These are phyloP conservation scores for Hiodon alosoides DNA, from an alignment of 2,113 vertebrate genomes.

Conservation along the genomic window DNA sequence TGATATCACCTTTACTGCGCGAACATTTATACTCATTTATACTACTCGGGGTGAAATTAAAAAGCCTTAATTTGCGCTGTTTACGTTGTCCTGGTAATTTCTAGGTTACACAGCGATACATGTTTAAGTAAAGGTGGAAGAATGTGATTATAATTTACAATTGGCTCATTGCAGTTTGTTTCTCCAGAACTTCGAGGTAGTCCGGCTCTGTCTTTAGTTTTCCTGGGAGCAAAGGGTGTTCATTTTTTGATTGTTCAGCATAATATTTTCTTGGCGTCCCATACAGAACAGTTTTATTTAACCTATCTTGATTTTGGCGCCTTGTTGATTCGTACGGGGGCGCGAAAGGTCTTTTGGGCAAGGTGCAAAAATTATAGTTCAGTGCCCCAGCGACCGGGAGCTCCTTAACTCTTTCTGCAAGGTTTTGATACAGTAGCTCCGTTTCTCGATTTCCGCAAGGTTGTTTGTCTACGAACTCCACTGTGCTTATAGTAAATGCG, in stretches of 20 bases:
- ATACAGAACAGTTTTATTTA: conserved; percentile 92
- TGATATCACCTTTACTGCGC: conserved; percentile 56
- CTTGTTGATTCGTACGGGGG: conserved; percentile 80
- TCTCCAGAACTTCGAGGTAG: conserved; percentile 99
- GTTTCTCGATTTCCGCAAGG: conserved; percentile 63
- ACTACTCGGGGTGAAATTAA: conserved; percentile 40
- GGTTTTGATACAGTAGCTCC: conserved; percentile 90
- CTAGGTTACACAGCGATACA: conserved; percentile 52
- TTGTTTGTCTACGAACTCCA: conserved; percentile 82
- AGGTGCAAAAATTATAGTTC: conserved; percentile 96
- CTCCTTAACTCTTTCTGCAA: conserved; percentile 82
- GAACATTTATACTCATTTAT: conserved; percentile 58
- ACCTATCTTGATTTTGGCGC: conserved; percentile 83
- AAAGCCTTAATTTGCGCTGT: conserved; percentile 44
- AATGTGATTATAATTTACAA: conserved; percentile 60
- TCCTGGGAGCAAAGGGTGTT: conserved; percentile 84
- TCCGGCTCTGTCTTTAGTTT: conserved; percentile 93
- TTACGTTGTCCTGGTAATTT: conserved; percentile 38
- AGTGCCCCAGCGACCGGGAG: conserved; percentile 75
- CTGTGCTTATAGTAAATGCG: conserved; percentile 86
- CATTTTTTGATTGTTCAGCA: conserved; percentile 76
- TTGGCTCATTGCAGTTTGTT: conserved; percentile 97
- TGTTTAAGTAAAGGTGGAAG: conserved; percentile 33
- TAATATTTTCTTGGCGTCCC: conserved; percentile 94
- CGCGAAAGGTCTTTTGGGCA: conserved; percentile 89